These are phyloP conservation scores for Antheraea pernyi DNA, from an alignment of 1,140 invertebrate genomes.

Conservation along the genomic window DNA sequence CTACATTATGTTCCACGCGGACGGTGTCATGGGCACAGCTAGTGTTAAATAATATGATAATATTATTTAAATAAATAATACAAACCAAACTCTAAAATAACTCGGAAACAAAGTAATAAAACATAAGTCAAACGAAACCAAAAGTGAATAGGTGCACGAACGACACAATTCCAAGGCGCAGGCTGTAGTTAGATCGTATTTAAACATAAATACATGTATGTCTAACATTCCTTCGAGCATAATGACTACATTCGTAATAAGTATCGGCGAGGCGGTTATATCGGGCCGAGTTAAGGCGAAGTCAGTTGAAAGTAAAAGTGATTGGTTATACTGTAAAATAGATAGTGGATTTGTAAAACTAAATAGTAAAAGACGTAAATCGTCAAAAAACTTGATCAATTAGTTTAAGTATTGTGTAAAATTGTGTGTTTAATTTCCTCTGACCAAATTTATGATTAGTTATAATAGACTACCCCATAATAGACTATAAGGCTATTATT, in stretches of 20 bases:
- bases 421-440: too few species aligned
- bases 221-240: slow-evolving; percentile 36
- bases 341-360: too few species aligned
- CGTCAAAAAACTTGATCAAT: neutral
- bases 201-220: slow-evolving; percentile 37
- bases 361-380: neutral
- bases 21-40: too few species aligned
- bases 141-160: slow-evolving; percentile 39
- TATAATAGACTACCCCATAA: too few species aligned
- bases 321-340: neutral
- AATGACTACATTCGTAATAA: slow-evolving; percentile 53
- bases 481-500: too few species aligned
- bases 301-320: slow-evolving; percentile 18
- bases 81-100: neutral
- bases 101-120: slow-evolving; percentile 6
- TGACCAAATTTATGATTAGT: too few species aligned
- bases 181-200: slow-evolving; percentile 22
- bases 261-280: slow-evolving; percentile 29
- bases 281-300: slow-evolving; percentile 34
- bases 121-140: slow-evolving; percentile 32
- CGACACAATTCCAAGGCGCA: slow-evolving; percentile 27
- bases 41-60: too few species aligned
- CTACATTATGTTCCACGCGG: too few species aligned
- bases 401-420: too few species aligned
- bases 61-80: too few species aligned